These are phyloP conservation scores for Aphelinus certus DNA, from an alignment of 1,140 invertebrate genomes.

Conservation along the genomic window DNA sequence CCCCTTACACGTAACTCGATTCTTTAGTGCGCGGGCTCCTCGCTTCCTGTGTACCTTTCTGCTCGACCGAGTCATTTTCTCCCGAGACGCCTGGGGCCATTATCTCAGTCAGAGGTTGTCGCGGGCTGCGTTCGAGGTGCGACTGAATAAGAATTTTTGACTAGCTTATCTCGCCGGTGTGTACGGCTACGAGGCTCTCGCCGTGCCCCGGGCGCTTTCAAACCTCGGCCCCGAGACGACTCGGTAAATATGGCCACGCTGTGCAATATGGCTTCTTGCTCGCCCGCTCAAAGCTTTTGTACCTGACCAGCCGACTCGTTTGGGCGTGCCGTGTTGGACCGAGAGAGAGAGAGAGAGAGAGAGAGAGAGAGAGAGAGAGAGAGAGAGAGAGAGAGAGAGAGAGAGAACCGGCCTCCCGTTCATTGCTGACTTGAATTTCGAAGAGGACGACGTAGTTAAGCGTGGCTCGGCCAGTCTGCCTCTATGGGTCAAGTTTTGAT, in stretches of 20 bases:
- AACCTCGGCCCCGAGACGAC: constrained; percentile 12
- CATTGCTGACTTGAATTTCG: too few species aligned
- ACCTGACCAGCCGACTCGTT: too few species aligned
- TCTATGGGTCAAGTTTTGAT: too few species aligned
- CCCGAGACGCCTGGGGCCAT: constrained; percentile 17
- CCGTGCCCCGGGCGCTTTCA: constrained; percentile 8
- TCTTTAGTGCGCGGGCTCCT: not conserved
- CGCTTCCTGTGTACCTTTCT: not conserved
- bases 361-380: too few species aligned
- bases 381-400: too few species aligned
- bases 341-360: too few species aligned
- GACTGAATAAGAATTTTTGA: not conserved
- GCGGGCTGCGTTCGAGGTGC: not conserved
- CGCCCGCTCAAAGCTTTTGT: too few species aligned
- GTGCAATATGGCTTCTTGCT: too few species aligned
- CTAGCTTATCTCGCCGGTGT: not conserved
- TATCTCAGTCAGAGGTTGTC: constrained; percentile 13
- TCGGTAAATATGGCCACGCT: constrained; percentile 16
- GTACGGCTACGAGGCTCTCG: not conserved
- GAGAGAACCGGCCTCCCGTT: too few species aligned
- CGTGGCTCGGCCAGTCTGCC: too few species aligned
- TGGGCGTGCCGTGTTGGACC: too few species aligned
- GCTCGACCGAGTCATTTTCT: constrained; percentile 14
- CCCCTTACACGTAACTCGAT: constrained; percentile 17
- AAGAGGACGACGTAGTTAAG: too few species aligned